Conservation (phyloP, 1,140 invertebrate genomes). For the Lerema accius region DNA sequence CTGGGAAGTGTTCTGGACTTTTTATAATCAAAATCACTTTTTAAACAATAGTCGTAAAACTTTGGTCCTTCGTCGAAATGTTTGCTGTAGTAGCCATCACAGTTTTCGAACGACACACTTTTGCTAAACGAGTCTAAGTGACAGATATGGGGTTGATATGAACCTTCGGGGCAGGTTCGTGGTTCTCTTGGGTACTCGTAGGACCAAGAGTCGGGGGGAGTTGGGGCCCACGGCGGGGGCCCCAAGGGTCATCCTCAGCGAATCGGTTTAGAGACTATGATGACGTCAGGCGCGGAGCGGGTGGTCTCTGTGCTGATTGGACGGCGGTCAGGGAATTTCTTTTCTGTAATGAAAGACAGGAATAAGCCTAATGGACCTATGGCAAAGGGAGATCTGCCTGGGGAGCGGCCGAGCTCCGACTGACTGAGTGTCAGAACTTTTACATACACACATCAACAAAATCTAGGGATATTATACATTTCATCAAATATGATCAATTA, state of each 20-base stretch:
- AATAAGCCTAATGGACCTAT: too few species aligned
- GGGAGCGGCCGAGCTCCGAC: too few species aligned
- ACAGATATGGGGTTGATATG: slow-evolving; percentile 55
- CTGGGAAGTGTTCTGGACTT: slow-evolving; percentile 69
- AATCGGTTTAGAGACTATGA: slow-evolving; percentile 82
- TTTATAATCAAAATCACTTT: slow-evolving; percentile 63
- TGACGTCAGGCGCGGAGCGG: slow-evolving; percentile 94
- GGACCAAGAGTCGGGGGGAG: slow-evolving; percentile 52
- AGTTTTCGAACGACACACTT: slow-evolving; percentile 60
- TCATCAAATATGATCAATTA: too few species aligned
- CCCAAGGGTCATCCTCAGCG: slow-evolving; percentile 77
- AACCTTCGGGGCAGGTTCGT: slow-evolving; percentile 65
- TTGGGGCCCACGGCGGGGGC: slow-evolving; percentile 74
- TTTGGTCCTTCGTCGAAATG: slow-evolving; percentile 71
- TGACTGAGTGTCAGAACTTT: too few species aligned
- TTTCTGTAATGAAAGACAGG: slow-evolving; percentile 48
- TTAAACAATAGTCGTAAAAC: slow-evolving; percentile 71
- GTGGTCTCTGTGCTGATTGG: slow-evolving; percentile 90
- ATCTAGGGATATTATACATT: too few species aligned
- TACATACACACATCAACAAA: too few species aligned
- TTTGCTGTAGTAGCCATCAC: slow-evolving; percentile 69
- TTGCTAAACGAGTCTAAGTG: slow-evolving; percentile 48
- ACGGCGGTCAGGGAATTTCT: slow-evolving; percentile 74
- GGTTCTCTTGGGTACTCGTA: slow-evolving; percentile 49
- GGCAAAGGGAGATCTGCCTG: too few species aligned